Evolutionary conservation across 2,113 vertebrate genomes (phyloP).

Genomic region (Anthoscopus minutus): DNA sequence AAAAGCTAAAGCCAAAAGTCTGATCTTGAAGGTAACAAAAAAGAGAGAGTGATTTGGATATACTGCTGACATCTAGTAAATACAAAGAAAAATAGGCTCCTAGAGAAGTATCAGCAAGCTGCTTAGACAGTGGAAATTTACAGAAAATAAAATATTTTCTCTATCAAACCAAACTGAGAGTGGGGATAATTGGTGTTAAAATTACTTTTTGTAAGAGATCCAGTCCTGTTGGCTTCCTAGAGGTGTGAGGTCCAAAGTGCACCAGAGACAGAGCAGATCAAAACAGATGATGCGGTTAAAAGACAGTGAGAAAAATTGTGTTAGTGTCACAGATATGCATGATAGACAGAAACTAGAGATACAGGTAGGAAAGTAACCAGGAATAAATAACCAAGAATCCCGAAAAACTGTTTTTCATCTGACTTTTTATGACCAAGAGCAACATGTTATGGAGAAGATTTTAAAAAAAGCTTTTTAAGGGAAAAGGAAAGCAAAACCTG

Average conservation of each 20-base stretch:
- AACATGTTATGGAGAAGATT: neutral
- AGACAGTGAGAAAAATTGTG: neutral
- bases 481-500: neutral
- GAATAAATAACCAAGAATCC: neutral
- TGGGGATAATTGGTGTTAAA: neutral
- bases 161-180: neutral
- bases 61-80: neutral
- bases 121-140: neutral
- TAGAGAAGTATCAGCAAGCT: neutral
- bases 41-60: neutral
- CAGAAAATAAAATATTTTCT: neutral
- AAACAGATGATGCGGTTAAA: neutral
- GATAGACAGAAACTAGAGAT: neutral
- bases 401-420: neutral
- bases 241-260: neutral
- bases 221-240: neutral
- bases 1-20: neutral
- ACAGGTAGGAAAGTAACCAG: neutral
- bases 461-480: neutral
- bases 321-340: neutral
- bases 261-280: neutral
- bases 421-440: neutral
- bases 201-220: neutral
- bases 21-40: neutral
- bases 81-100: neutral